Evolutionary conservation across 2,888 invertebrate species (phyloP).

Genomic region (Acronicta psi): DNA sequence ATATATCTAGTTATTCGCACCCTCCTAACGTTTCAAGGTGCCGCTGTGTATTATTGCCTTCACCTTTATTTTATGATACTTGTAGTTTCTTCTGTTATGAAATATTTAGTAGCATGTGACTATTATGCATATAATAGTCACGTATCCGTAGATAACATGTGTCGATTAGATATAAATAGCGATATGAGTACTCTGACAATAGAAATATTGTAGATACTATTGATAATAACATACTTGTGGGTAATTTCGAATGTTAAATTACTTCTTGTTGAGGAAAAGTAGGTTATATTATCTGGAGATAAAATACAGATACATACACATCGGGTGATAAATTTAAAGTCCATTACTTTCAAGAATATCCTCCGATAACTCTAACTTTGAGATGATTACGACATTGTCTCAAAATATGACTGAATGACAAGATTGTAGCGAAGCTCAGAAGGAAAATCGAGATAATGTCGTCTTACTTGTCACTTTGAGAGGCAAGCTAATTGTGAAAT

Average conservation of each 20-base stretch:
- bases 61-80: slow-evolving; percentile 32
- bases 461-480: background rate
- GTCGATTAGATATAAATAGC: slow-evolving; percentile 19
- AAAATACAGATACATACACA: background rate
- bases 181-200: slow-evolving; percentile 17
- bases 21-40: background rate
- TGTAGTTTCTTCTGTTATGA: slow-evolving; percentile 15
- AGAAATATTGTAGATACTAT: slow-evolving; percentile 14
- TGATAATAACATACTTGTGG: slow-evolving; percentile 19
- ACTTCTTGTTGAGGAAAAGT: background rate
- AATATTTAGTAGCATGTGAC: slow-evolving; percentile 30
- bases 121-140: slow-evolving; percentile 31
- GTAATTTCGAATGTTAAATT: background rate
- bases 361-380: background rate
- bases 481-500: background rate
- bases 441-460: background rate
- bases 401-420: slow-evolving; percentile 1
- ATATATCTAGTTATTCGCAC: background rate
- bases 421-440: background rate
- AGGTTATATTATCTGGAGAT: slow-evolving; percentile 5
- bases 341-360: too few species aligned
- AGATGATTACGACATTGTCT: background rate
- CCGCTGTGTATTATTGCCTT: slow-evolving; percentile 23
- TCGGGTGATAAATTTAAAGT: too few species aligned
- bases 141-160: slow-evolving; percentile 19